Percentiles rank a stretch among this genome's conserved stretches.
These are phyloP conservation scores for Equus przewalskii DNA, from an alignment of 2,113 vertebrate species.

Conservation along the genomic window DNA sequence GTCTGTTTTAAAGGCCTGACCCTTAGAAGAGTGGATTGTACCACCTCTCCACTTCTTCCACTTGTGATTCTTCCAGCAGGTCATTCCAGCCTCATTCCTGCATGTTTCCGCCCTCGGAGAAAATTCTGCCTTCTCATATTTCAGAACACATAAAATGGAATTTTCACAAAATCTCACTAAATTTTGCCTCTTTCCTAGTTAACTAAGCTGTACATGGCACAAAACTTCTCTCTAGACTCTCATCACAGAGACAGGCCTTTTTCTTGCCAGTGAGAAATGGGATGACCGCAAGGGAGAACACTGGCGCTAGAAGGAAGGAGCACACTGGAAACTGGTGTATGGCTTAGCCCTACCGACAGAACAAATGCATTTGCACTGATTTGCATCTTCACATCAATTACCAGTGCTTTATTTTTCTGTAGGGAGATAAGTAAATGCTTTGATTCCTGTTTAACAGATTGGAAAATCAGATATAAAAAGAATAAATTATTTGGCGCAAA, in stretches of 20 bases:
- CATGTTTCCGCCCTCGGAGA: neutral
- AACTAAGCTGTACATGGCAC: neutral
- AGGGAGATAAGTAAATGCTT: neutral
- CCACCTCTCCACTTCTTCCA: neutral
- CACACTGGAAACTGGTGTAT: neutral
- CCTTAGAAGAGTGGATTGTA: neutral
- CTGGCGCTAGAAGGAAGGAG: neutral
- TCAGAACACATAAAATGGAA: slow-evolving; percentile 42
- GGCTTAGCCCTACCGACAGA: neutral
- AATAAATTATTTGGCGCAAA: neutral
- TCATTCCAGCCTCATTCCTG: neutral
- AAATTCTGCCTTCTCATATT: neutral
- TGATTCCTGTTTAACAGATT: neutral
- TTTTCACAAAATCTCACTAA: slow-evolving; percentile 48
- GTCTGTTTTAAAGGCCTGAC: neutral
- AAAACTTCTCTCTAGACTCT: neutral
- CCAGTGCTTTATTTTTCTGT: neutral
- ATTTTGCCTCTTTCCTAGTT: slow-evolving; percentile 33
- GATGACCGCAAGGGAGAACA: neutral
- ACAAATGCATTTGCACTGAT: neutral
- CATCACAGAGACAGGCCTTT: neutral
- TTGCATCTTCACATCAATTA: neutral
- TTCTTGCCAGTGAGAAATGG: neutral
- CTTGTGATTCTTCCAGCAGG: neutral
- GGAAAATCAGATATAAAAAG: slow-evolving; percentile 21